phyloP scores from a whole-genome alignment of 2,888 invertebrate genomes.

The Ernsta delagoae region DNA sequence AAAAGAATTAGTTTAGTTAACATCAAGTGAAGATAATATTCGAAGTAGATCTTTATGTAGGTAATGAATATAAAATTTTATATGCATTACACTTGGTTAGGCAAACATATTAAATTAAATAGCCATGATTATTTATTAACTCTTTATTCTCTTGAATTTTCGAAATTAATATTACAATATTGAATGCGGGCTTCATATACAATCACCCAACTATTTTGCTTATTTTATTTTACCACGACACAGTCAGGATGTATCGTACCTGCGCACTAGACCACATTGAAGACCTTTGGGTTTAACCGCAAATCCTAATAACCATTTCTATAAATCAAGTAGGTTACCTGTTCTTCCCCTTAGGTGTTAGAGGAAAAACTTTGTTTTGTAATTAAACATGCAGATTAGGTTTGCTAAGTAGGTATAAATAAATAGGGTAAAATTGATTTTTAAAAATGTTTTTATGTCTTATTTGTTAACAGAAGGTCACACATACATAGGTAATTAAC shows the following conservation, averaged over 20 bases:
- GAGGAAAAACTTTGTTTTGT: not conserved
- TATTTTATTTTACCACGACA: constrained; percentile 81
- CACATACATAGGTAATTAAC: no score
- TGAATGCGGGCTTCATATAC: constrained; percentile 84
- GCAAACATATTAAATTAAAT: constrained; percentile 46
- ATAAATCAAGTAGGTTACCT: constrained; percentile 31
- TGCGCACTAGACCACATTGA: constrained; percentile 45
- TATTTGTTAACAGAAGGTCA: no score
- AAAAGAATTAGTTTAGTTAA: no score
- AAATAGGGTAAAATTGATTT: no score
- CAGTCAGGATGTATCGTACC: constrained; percentile 74
- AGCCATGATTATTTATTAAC: constrained; percentile 73
- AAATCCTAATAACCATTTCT: constrained; percentile 26
- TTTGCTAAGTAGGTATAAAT: no score
- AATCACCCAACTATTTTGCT: constrained; percentile 83
- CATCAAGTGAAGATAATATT: no score
- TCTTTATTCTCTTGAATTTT: constrained; percentile 85
- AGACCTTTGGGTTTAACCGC: constrained; percentile 34
- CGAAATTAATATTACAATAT: constrained; percentile 85
- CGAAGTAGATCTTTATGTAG: no score
- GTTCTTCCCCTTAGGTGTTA: not conserved
- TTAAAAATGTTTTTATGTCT: no score
- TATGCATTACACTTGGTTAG: not conserved
- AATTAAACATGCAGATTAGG: not conserved
- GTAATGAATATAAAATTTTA: not conserved